Base-by-base conservation (phyloP, 2,113 vertebrate genomes). In the Pterophyllum scalare region DNA sequence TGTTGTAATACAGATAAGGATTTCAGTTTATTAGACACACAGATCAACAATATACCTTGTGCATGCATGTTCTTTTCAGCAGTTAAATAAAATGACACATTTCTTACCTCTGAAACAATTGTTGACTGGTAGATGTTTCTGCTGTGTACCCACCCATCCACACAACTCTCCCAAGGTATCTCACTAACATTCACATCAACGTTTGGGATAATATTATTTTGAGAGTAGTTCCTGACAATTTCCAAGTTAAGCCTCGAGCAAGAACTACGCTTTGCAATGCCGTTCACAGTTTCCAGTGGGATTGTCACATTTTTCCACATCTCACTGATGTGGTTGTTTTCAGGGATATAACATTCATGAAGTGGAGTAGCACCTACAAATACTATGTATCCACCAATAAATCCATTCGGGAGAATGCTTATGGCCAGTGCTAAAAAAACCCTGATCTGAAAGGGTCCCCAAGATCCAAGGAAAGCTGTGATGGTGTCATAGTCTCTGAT, bases 371-470 rank as follows among this genome's bases (percentile, higher is more conserved):
- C 94, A 1, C 57, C 95, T 1, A 95, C 86, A 65, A 95, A 96
- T 28, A 95, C 86, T 1, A 96, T 91, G 3, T 92, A 95, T n/a
- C 77, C 8, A 1, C 91, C 90, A 14, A 76, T 38, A 28, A 95
- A 94, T 6, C 95, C 95, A 28, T 94, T 95, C 0, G 94, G 94
- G 8, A 95, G 5, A 28, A 94, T 95, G 80, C 93, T 95, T 46
- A 90, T 56, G 2, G 88, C 89, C 31, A 95, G 79, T 0, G 90
- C 79, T 0, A 94, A 65, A 61, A 95, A 95, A 11, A 95, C 74
- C 57, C 94, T 89, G 10, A 70, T 78, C 88, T 97, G 97, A 87
- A 96, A 98, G 5, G 87, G 90, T n/a, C 96, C 96, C 96, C 94
- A 95, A 0, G 91, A 86, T 52, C 95, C 94, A 67, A 96, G 90